Evolutionary conservation across 1,140 invertebrate species (phyloP), one percentile per base, ranked within the genome.

Genomic region (Pomacea maculata): DNA sequence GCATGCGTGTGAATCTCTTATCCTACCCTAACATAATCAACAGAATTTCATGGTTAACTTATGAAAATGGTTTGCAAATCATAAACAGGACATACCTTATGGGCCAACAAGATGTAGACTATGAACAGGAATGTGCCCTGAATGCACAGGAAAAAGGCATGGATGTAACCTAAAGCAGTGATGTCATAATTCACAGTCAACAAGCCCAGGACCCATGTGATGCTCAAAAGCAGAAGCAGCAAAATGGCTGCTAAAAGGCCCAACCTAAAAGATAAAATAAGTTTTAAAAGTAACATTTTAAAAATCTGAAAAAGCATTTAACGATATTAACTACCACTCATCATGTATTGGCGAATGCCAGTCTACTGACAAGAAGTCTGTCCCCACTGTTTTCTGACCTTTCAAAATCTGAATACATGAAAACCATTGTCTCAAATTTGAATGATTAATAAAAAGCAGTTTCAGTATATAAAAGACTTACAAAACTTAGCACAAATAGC

Each of bases 21-120:
- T 19, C 64, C 17, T 65, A 65, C 17, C 64, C 64, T 65, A 19
- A 21, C 57, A 75, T 75, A 2, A 12, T 77, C 12, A 64, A 15
- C 77, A 54, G 55, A 61, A 73, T 52, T 55, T 29, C 17, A 54
- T 25, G 11, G 68, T 12, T 10, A 34, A 15, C n/a, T 25, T 25
- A 25, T 25, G 12, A 73, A 76, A 76, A 29, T 61, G 70, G 14
- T 61, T 19, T 45, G 54, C 29, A 21, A 54, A n/a, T 45, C 12
- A 19, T 57, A 17, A 67, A 57, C 15, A 71, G 29, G 0, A 81
- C 77, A 94, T 45, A 97, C 95, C 82, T 96, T 93, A 70, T 94
- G 93, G 87, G 96, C 97, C 74, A 96, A 93, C 79, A 96, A 94
- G 86, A 96, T 96, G 87, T 96, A 96, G n/a, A 95, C 95, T 57